Evolutionary conservation across 2,113 vertebrate genomes (phyloP), one percentile per base, ranked within the genome.

Genomic region (Cyanoderma ruficeps): DNA sequence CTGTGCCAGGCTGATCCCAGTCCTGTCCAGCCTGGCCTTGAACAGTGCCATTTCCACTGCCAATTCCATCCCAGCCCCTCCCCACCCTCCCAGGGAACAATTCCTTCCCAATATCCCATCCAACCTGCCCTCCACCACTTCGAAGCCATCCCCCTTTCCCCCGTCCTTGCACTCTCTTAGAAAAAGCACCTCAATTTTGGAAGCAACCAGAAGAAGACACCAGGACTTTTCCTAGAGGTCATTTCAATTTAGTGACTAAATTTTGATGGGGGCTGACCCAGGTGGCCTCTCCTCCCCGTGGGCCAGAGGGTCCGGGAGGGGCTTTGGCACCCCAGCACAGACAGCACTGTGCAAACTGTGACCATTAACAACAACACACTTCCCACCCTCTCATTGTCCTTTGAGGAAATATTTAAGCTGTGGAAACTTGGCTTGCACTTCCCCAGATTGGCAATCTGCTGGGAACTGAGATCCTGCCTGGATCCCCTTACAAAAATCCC

Each of bases 401-500:
- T 31, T 15, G 20, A 74, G 89, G 87, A 95, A 94, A 61, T 92
- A 84, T 91, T 88, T 77, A 49, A 87, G 75, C 82, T 81, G 64
- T 24, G 25, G 91, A 83, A 94, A 88, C 89, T 64, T 87, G 84
- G 76, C 60, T 75, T 84, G 80, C 12, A 2, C 71, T 75, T 72
- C 71, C 89, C 65, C 53, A 52, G 49, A 31, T 14, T 75, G 79
- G 52, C 76, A 42, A 95, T 67, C 77, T 89, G 75, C 93, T 93
- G 79, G 42, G 86, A 95, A 87, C 70, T 18, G 84, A 92, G 94
- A 77, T 69, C 33, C 65, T 91, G 86, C 35, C 88, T 20, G 13
- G 67, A 61, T 88, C 69, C 64, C 53, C 2, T 31, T 27, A 86
- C 78, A 84, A 92, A 92, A 97, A 96, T 68, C 97, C 68, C 86